phyloP scores from a whole-genome alignment of 2,888 invertebrate genomes.

The Oxyteleia sp. region DNA sequence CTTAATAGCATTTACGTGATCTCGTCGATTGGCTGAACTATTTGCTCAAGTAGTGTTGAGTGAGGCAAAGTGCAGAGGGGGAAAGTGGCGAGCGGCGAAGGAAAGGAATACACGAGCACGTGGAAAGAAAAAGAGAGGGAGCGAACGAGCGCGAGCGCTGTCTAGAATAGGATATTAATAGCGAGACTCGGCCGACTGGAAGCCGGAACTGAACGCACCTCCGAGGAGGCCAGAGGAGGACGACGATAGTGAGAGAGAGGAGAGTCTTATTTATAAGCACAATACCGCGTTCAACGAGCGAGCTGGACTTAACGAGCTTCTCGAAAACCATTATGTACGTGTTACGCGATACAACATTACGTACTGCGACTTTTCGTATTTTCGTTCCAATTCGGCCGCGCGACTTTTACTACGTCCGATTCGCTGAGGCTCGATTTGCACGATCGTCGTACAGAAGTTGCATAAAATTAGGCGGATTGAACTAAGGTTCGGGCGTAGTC shows the following conservation, averaged over 20 bases:
- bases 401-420: conserved; percentile 27
- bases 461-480: too few species aligned
- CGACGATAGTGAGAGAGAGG: conserved; percentile 56
- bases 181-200: conserved; percentile 83
- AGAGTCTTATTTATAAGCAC: conserved; percentile 78
- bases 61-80: conserved; percentile 63
- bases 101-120: conserved; percentile 72
- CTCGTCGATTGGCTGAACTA: conserved; percentile 71
- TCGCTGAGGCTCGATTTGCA: background rate
- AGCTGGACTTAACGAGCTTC: conserved; percentile 69
- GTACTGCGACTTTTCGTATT: conserved; percentile 37
- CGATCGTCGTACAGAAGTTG: too few species aligned
- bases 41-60: conserved; percentile 74
- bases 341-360: conserved; percentile 63
- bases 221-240: conserved; percentile 75
- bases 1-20: conserved; percentile 73
- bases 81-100: conserved; percentile 41
- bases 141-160: conserved; percentile 57
- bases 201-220: conserved; percentile 85
- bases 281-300: conserved; percentile 74
- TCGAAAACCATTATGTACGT: conserved; percentile 69
- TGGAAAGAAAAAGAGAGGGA: conserved; percentile 73
- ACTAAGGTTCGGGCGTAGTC: too few species aligned
- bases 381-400: conserved; percentile 19
- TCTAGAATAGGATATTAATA: conserved; percentile 84